These are phyloP conservation scores for Tetragnatha versicolor DNA, from an alignment of 1,140 invertebrate genomes.

Conservation along the genomic window DNA sequence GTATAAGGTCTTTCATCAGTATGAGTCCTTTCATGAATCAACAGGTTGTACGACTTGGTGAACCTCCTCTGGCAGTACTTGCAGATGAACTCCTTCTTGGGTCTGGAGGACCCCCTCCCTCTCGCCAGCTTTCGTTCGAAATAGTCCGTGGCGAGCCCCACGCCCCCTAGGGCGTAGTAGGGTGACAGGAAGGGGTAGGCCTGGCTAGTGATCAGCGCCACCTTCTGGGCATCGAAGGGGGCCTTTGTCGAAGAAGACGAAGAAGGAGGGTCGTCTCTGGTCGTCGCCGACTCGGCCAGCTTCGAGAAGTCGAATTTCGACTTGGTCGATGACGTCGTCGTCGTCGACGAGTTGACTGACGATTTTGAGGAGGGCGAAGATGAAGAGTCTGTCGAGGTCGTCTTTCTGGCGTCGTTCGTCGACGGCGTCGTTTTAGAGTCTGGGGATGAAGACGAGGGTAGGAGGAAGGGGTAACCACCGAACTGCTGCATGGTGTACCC, in stretches of 20 bases:
- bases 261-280: constrained; percentile 41
- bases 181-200: constrained; percentile 49
- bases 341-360: constrained; percentile 1
- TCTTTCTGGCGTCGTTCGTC: not conserved
- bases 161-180: constrained; percentile 43
- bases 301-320: constrained; percentile 60
- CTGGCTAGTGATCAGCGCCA: constrained; percentile 47
- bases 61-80: constrained; percentile 97
- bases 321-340: constrained; percentile 1
- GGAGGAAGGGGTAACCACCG: constrained; percentile 36
- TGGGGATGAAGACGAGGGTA: not conserved
- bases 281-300: constrained; percentile 60
- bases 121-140: constrained; percentile 45
- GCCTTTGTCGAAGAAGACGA: constrained; percentile 3
- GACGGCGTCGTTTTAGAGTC: not conserved
- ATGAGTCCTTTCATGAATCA: constrained; percentile 97
- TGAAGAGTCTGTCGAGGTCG: not conserved
- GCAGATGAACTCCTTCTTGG: constrained; percentile 98
- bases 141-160: constrained; percentile 46
- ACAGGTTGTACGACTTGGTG: constrained; percentile 96
- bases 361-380: not conserved
- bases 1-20: constrained; percentile 97
- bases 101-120: constrained; percentile 60
- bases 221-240: no score
- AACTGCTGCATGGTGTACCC: constrained; percentile 48